These are phyloP conservation scores for Agrilus cyanescens DNA, from an alignment of 2,888 invertebrate species.

Conservation along the genomic window DNA sequence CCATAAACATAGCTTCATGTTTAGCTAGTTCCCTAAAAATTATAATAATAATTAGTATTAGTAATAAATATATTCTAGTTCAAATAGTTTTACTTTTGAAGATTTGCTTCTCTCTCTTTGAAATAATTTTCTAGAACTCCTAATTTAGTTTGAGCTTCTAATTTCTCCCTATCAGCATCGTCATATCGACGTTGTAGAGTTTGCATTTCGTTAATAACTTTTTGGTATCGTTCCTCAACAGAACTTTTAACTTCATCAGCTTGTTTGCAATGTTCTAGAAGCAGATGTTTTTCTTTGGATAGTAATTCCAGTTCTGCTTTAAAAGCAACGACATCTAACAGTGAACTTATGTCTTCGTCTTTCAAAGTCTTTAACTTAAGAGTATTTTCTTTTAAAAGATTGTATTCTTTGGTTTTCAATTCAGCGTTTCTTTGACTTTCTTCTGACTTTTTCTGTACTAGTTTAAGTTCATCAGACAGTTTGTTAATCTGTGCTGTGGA, in stretches of 20 bases:
- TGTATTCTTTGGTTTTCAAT: slow-evolving; percentile 33
- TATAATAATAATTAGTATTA: slow-evolving; percentile 8
- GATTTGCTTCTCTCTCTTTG: slow-evolving; percentile 77
- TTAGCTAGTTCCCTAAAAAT: slow-evolving; percentile 56
- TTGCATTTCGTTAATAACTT: slow-evolving; percentile 40
- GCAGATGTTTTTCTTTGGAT: slow-evolving; percentile 40
- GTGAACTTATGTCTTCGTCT: slow-evolving; percentile 26
- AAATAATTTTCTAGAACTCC: slow-evolving; percentile 83
- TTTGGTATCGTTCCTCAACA: slow-evolving; percentile 34
- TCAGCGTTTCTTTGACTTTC: slow-evolving; percentile 31
- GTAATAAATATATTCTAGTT: slow-evolving; percentile 4
- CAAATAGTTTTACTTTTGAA: slow-evolving; percentile 63
- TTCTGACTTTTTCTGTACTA: slow-evolving; percentile 27
- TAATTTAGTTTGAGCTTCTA: slow-evolving; percentile 70
- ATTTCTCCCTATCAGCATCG: slow-evolving; percentile 55
- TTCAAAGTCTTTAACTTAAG: slow-evolving; percentile 34
- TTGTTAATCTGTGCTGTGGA: slow-evolving; percentile 34
- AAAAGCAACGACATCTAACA: slow-evolving; percentile 43
- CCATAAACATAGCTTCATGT: slow-evolving; percentile 65
- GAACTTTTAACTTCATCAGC: slow-evolving; percentile 36
- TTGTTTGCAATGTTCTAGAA: slow-evolving; percentile 36
- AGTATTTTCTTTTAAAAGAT: slow-evolving; percentile 38
- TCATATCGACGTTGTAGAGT: slow-evolving; percentile 46
- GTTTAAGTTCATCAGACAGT: slow-evolving; percentile 38
- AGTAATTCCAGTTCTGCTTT: slow-evolving; percentile 47